These are phyloP conservation scores for Jordanella pulchra DNA, from an alignment of 2,797 vertebrate genomes.

Conservation along the genomic window DNA sequence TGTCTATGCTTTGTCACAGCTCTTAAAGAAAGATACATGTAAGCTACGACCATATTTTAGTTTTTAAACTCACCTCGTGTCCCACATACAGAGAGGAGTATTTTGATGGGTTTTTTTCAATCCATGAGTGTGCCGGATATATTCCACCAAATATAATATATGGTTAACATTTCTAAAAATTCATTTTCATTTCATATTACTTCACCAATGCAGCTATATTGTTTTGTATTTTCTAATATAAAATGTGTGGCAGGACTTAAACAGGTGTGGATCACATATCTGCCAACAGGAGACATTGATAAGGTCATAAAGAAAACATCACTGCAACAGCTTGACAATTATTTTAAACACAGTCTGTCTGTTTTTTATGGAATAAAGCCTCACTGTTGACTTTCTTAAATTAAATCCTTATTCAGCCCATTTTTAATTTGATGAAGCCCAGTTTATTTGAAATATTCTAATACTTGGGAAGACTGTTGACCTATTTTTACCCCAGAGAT, in stretches of 20 bases:
- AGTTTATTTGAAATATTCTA: background rate
- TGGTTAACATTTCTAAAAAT: background rate
- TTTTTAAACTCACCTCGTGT: background rate
- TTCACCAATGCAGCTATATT: background rate
- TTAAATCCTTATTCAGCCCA: background rate
- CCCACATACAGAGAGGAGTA: background rate
- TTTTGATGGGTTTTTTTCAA: background rate
- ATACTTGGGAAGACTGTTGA: background rate
- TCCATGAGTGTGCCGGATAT: background rate
- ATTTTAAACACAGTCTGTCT: background rate
- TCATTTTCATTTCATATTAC: background rate
- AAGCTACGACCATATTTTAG: background rate
- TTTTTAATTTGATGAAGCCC: background rate
- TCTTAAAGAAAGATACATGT: background rate
- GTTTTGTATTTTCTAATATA: too few relatives aligned
- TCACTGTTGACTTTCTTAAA: background rate
- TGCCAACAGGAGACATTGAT: background rate
- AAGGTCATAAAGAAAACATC: background rate
- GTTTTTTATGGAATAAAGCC: background rate
- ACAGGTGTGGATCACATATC: too few relatives aligned
- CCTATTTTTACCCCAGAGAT: background rate
- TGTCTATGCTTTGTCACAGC: constrained; percentile 20
- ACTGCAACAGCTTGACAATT: background rate
- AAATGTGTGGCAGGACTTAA: background rate
- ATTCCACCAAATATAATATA: background rate